A percentile compares a stretch with the other conserved stretches of the same genome.
Evolutionary conservation across 2,113 vertebrate species (phyloP).

Genomic region (Boulengeromyrus knoepffleri): DNA sequence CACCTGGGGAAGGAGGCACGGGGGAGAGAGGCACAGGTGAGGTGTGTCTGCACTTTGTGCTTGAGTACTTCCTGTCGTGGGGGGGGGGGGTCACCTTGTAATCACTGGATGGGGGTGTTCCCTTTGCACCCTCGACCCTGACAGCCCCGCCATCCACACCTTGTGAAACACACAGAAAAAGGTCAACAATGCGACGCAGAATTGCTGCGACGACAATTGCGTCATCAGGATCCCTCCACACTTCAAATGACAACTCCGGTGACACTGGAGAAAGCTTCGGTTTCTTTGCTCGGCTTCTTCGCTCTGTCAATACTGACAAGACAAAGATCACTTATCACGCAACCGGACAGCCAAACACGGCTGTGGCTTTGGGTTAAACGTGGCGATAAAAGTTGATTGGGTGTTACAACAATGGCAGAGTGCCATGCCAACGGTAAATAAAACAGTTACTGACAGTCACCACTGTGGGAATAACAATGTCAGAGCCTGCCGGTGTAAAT

Average conservation of each 20-base stretch:
- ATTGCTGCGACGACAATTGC: neutral
- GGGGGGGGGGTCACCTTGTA: constrained; percentile 59
- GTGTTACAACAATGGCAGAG: neutral
- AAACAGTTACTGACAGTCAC: neutral
- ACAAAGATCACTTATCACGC: neutral
- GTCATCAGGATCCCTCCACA: neutral
- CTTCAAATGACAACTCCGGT: neutral
- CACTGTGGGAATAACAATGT: neutral
- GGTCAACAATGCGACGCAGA: neutral
- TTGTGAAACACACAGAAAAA: constrained; percentile 27
- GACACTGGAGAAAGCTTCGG: neutral
- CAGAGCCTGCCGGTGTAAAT: neutral
- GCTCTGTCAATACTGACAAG: neutral
- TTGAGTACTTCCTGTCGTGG: neutral
- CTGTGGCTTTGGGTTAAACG: neutral
- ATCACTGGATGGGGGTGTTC: constrained; percentile 58
- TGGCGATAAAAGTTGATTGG: neutral
- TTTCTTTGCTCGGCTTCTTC: too few relatives aligned
- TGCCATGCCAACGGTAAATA: neutral
- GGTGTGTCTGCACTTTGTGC: neutral
- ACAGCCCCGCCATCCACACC: constrained; percentile 65
- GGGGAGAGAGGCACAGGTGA: neutral
- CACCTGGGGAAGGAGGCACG: constrained; percentile 48
- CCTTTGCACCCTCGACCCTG: constrained; percentile 63
- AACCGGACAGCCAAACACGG: neutral